Percentiles rank a stretch among this genome's conserved stretches.
These are phyloP conservation scores for Crotalus tigris DNA, from an alignment of 2,113 vertebrate genomes.

Conservation along the genomic window DNA sequence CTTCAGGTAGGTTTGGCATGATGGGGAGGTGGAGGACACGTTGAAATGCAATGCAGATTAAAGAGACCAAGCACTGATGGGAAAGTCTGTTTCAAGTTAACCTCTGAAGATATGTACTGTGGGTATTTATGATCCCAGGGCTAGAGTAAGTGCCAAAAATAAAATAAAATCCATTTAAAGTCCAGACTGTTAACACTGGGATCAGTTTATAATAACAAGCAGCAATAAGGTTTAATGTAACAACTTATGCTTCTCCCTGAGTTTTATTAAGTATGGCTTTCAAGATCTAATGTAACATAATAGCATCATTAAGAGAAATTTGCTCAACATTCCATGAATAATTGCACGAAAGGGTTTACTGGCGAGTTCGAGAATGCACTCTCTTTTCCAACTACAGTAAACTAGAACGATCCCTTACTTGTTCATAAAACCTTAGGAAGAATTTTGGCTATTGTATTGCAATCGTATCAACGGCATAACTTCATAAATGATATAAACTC, in stretches of 20 bases:
- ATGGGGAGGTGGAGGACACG: slow-evolving; percentile 59
- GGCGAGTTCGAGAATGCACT: slow-evolving; percentile 32
- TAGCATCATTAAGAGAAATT: slow-evolving; percentile 30
- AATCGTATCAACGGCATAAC: background rate
- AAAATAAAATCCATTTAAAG: slow-evolving; percentile 67
- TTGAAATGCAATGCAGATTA: slow-evolving; percentile 44
- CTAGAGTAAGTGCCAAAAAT: slow-evolving; percentile 69
- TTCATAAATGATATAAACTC: background rate
- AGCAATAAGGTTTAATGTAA: slow-evolving; percentile 54
- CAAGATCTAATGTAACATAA: slow-evolving; percentile 47
- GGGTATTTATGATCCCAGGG: slow-evolving; percentile 64
- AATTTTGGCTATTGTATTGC: background rate
- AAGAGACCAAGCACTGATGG: slow-evolving; percentile 54
- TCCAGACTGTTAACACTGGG: slow-evolving; percentile 44
- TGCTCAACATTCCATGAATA: slow-evolving; percentile 36
- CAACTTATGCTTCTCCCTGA: slow-evolving; percentile 40
- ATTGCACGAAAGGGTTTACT: slow-evolving; percentile 44
- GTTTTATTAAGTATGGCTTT: slow-evolving; percentile 56
- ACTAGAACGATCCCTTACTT: background rate
- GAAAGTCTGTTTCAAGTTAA: slow-evolving; percentile 58
- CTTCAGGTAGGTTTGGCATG: slow-evolving; percentile 92
- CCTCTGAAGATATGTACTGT: slow-evolving; percentile 54
- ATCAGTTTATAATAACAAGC: slow-evolving; percentile 58
- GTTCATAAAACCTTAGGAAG: slow-evolving; percentile 4
- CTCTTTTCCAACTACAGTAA: slow-evolving; percentile 36